Evolutionary conservation across 2,888 invertebrate species (phyloP).

Genomic region (Amblyjoppa fuscipennis): DNA sequence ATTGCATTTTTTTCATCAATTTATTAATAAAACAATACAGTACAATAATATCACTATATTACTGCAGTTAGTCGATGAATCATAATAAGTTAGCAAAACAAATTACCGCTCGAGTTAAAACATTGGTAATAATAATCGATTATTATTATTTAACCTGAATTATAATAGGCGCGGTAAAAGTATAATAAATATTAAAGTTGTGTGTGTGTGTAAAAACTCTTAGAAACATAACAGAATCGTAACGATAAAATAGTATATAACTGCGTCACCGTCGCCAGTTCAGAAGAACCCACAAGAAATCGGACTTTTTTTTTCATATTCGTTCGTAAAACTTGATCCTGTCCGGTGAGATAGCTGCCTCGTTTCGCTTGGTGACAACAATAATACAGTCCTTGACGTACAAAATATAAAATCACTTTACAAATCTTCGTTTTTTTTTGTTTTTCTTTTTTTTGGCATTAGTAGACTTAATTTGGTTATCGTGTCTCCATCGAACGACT

Average conservation of each 20-base stretch:
- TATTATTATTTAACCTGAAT: conserved; percentile 44
- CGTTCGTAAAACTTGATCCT: conserved; percentile 17
- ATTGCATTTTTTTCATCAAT: conserved; percentile 60
- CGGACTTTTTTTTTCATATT: neutral
- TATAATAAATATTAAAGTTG: conserved; percentile 66
- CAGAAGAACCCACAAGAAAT: conserved; percentile 46
- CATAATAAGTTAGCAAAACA: conserved; percentile 67
- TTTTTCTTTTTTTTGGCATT: conserved; percentile 64
- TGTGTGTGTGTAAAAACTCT: conserved; percentile 66
- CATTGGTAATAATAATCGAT: conserved; percentile 37
- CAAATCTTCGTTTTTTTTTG: conserved; percentile 70
- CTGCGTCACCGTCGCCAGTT: conserved; percentile 55
- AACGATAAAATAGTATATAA: conserved; percentile 59
- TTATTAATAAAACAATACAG: conserved; percentile 77
- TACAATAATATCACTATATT: conserved; percentile 69
- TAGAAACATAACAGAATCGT: conserved; percentile 67
- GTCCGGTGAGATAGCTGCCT: conserved; percentile 58
- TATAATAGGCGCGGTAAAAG: conserved; percentile 54
- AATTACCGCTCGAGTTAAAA: conserved; percentile 54
- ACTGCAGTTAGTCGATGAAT: conserved; percentile 65
- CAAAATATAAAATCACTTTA: conserved; percentile 78
- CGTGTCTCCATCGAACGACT: conserved; percentile 75
- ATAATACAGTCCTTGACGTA: conserved; percentile 67
- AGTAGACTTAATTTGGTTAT: conserved; percentile 74
- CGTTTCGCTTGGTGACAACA: conserved; percentile 55